Base-by-base conservation (phyloP, 2,888 invertebrate genomes). In the Siphonodentalium dalli region DNA sequence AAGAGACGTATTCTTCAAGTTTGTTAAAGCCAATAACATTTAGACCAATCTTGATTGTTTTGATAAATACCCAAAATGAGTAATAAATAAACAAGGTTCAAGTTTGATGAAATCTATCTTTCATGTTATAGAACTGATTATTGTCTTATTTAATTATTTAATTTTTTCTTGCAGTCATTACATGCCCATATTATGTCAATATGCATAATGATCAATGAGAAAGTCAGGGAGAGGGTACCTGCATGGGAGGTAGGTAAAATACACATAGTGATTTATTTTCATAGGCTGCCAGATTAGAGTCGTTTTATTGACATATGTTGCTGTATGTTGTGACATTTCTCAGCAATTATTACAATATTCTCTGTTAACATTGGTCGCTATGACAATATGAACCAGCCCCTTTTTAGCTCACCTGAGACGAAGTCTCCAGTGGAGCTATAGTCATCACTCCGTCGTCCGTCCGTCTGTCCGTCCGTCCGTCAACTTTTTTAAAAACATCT, bases 171-270 rank as follows among this genome's bases (percentile, higher is more conserved):
- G 27, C 65, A 81, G 65, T 88, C 93, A 1, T 87, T 90, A 2
- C 87, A 89, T 70, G 88, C 90, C n/a, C 96, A 97, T 80, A 87
- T 96, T 75, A 88, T 99, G 88, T 96, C 97, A 0, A 93, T 99
- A 63, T 91, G 95, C n/a, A 90, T 93, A 0, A 94, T 99, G 92
- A 89, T 98, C 39, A 99, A 99, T 84, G 98, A 99, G 80, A 99
- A 99, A 81, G 95, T 96, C 77, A 86, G 98, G 1, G 99, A 99
- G 83, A 85, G 98, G 46, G 95, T 98, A 8, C 92, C 92, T 58
- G 93, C 96, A 3, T 99, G 98, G 98, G 89, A 91, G 84, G 90
- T 91, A 68, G 74, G 81, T 54, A 35, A 20, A 2, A 28, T 3
- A 13, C 28, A 15, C 15, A 26, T n/a, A 4, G 11, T 7, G 20